phyloP scores from a whole-genome alignment of 2,888 invertebrate genomes.

The Leptopilina myrica region DNA sequence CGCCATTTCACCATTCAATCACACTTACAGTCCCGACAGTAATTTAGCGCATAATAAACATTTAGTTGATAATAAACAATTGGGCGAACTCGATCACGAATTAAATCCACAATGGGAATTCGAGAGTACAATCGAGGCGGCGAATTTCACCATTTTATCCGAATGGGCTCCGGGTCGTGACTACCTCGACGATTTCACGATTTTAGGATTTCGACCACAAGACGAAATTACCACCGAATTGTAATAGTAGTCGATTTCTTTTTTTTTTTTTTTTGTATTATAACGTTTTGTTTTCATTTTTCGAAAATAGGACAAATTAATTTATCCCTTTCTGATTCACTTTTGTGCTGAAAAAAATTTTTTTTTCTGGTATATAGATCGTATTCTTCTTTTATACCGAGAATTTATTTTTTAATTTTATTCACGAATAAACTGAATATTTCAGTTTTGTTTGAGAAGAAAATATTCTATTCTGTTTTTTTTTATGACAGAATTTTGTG shows the following conservation, averaged over 20 bases:
- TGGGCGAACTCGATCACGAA: slow-evolving; percentile 65
- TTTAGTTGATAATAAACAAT: slow-evolving; percentile 56
- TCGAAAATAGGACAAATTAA: not conserved
- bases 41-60: slow-evolving; percentile 52
- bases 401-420: too few relatives aligned
- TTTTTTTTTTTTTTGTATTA: not conserved
- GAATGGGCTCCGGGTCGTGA: slow-evolving; percentile 74
- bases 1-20: slow-evolving; percentile 73
- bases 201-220: slow-evolving; percentile 90
- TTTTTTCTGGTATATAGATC: too few relatives aligned
- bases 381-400: too few relatives aligned
- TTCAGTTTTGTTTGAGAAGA: too few relatives aligned
- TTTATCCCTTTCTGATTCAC: not conserved
- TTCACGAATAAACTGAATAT: too few relatives aligned
- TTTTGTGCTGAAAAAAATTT: too few relatives aligned
- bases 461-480: too few relatives aligned
- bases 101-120: slow-evolving; percentile 79
- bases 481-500: not conserved
- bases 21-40: slow-evolving; percentile 68
- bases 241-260: slow-evolving; percentile 72
- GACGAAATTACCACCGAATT: slow-evolving; percentile 93
- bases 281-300: not conserved
- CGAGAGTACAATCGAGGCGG: slow-evolving; percentile 69
- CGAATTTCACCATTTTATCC: slow-evolving; percentile 73
- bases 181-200: slow-evolving; percentile 85